These are phyloP conservation scores for Helicoverpa armigera DNA, from an alignment of 1,140 invertebrate genomes.

Conservation along the genomic window DNA sequence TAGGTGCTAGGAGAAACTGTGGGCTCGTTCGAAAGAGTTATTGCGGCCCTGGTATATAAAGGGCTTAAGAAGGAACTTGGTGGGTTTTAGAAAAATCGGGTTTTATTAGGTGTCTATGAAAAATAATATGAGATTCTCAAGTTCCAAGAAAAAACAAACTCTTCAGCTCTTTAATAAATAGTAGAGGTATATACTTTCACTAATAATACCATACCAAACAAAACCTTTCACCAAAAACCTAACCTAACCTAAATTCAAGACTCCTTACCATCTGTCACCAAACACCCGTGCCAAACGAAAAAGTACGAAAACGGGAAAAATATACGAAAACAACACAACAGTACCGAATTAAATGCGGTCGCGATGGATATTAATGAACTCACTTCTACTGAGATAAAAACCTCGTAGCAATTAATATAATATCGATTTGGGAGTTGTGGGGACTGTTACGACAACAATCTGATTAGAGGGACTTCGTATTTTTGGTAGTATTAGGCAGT, in stretches of 20 bases:
- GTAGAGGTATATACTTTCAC: too few species aligned
- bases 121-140: too few species aligned
- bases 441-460: not conserved
- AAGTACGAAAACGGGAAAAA: slow-evolving; percentile 15
- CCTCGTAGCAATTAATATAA: slow-evolving; percentile 43
- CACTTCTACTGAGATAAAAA: slow-evolving; percentile 11
- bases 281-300: not conserved
- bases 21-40: too few species aligned
- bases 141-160: too few species aligned
- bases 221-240: not conserved
- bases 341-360: slow-evolving; percentile 3
- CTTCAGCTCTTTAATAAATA: too few species aligned
- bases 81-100: too few species aligned
- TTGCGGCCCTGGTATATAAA: too few species aligned
- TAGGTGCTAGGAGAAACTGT: too few species aligned
- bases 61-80: too few species aligned
- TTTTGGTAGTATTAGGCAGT: too few species aligned
- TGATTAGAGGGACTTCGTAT: not conserved
- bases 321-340: slow-evolving; percentile 26
- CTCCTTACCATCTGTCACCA: slow-evolving; percentile 8
- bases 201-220: not conserved
- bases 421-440: slow-evolving; percentile 26
- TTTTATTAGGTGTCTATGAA: too few species aligned
- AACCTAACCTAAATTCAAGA: not conserved
- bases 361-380: slow-evolving; percentile 36